These are phyloP conservation scores for Horisme vitalbata DNA, from an alignment of 2,888 invertebrate species.

Conservation along the genomic window DNA sequence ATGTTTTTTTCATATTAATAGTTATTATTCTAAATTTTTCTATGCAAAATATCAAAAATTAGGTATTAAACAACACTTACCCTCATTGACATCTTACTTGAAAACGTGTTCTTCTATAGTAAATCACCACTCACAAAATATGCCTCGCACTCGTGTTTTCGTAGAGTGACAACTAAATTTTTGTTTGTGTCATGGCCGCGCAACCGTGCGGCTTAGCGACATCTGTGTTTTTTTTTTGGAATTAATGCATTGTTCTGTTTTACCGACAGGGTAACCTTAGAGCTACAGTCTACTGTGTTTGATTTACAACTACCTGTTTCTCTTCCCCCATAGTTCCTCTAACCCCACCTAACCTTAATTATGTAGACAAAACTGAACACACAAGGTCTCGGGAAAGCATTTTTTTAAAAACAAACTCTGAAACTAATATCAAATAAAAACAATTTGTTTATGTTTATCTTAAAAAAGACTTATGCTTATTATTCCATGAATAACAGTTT, in stretches of 20 bases:
- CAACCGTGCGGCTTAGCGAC: neutral
- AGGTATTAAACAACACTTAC: slow-evolving; percentile 5
- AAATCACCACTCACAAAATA: slow-evolving; percentile 4
- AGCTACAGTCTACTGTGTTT: neutral
- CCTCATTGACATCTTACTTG: slow-evolving; percentile 4
- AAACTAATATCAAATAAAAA: no score
- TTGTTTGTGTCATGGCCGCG: slow-evolving; percentile 5
- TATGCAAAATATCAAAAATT: slow-evolving; percentile 1
- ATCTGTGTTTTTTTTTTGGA: neutral
- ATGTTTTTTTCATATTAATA: slow-evolving; percentile 1
- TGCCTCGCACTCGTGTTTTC: slow-evolving; percentile 6
- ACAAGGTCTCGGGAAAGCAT: no score
- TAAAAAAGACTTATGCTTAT: no score
- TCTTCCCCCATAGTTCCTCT: no score
- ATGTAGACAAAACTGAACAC: no score
- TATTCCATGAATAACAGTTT: no score
- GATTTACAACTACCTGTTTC: no score
- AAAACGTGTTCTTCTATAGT: neutral
- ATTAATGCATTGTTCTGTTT: neutral
- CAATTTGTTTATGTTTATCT: no score
- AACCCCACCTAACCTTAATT: no score
- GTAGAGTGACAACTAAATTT: neutral
- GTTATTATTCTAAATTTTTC: neutral
- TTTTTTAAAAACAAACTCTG: no score
- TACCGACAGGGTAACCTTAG: neutral